A percentile compares a stretch with the other conserved stretches of the same genome.
These are phyloP conservation scores for Thumatha senex DNA, from an alignment of 2,888 invertebrate genomes.

Conservation along the genomic window DNA sequence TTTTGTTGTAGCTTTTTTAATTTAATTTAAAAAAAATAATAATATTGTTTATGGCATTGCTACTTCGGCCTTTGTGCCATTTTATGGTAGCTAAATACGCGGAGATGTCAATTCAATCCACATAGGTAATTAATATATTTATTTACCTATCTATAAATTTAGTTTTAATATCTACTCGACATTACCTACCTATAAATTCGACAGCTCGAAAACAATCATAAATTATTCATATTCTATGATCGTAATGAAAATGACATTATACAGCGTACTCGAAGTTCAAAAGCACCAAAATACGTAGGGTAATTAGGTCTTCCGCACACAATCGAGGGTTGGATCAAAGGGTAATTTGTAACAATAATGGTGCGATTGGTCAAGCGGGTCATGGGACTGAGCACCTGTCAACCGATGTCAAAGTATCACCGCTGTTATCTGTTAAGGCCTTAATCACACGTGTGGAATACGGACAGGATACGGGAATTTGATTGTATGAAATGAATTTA, in stretches of 20 bases:
- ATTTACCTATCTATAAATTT: no score
- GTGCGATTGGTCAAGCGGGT: conserved; percentile 61
- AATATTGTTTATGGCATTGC: no score
- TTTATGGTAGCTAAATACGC: no score
- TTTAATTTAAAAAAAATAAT: no score
- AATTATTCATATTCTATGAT: background rate
- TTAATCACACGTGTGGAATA: conserved; percentile 51
- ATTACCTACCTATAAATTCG: background rate
- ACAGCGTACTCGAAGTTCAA: conserved; percentile 35
- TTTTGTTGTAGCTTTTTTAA: no score
- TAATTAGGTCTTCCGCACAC: conserved; percentile 57
- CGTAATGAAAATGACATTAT: conserved; percentile 10
- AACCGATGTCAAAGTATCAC: conserved; percentile 60
- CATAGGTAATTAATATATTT: no score
- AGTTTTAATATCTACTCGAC: no score
- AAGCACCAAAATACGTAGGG: conserved; percentile 25
- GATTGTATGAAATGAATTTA: conserved; percentile 23
- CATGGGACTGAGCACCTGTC: conserved; percentile 69
- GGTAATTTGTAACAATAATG: conserved; percentile 70
- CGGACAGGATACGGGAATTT: conserved; percentile 36
- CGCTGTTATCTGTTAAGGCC: conserved; percentile 51
- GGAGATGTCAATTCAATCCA: no score
- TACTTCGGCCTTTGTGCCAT: no score
- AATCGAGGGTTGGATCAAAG: conserved; percentile 56
- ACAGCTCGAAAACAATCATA: background rate